Conservation (phyloP, 2,797 vertebrate genomes). For the Chromis chromis region DNA sequence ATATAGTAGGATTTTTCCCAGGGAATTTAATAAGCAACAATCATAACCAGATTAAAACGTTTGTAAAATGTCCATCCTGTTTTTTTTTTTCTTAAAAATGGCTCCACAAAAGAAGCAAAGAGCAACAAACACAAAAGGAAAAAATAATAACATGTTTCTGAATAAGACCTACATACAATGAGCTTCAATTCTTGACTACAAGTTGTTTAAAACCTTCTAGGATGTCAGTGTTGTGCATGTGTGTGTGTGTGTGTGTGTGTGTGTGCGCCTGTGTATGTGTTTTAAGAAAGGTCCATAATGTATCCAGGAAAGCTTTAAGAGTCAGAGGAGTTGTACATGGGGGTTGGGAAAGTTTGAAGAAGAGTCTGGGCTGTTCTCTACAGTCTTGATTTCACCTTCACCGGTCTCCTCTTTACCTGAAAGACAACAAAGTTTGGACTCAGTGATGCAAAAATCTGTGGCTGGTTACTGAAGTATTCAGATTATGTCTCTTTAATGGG, state of each 20-base stretch:
- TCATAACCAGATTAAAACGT: slow-evolving; percentile 85
- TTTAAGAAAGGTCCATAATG: slow-evolving; percentile 80
- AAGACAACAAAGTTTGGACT: slow-evolving; percentile 42
- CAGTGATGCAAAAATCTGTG: neutral
- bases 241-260: slow-evolving; percentile 23
- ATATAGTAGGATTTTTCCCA: slow-evolving; percentile 74
- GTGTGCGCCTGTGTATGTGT: slow-evolving; percentile 23
- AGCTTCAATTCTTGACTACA: slow-evolving; percentile 85
- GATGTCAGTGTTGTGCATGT: slow-evolving; percentile 68
- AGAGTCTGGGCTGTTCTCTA: slow-evolving; percentile 83
- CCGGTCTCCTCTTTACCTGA: slow-evolving; percentile 92
- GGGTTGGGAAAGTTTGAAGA: slow-evolving; percentile 81
- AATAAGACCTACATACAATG: slow-evolving; percentile 87
- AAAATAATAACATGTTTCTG: slow-evolving; percentile 77
- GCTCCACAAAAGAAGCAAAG: slow-evolving; percentile 87
- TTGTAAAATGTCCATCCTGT: slow-evolving; percentile 84
- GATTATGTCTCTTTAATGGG: too few species aligned
- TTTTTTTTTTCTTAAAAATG: slow-evolving; percentile 84
- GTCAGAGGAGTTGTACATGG: slow-evolving; percentile 84
- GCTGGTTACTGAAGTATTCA: too few species aligned
- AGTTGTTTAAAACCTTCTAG: slow-evolving; percentile 87
- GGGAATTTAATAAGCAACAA: slow-evolving; percentile 87
- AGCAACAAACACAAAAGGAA: slow-evolving; percentile 83
- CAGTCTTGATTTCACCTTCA: slow-evolving; percentile 72
- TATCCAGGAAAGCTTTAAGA: slow-evolving; percentile 87